These are phyloP conservation scores for Chrysodeixis includens DNA, from an alignment of 2,888 invertebrate genomes.

Conservation along the genomic window DNA sequence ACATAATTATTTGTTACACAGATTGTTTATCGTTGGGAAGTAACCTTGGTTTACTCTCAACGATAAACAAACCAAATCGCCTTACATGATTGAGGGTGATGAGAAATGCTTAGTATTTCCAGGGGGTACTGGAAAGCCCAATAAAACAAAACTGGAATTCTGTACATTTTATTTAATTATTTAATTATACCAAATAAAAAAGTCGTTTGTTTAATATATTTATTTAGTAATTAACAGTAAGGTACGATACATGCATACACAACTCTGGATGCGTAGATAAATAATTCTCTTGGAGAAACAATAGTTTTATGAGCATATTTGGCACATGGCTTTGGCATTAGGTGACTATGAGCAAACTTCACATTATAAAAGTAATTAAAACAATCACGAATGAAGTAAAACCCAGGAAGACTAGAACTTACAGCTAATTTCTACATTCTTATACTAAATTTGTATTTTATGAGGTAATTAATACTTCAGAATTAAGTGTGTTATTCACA, in stretches of 20 bases:
- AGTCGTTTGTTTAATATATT: slow-evolving; percentile 50
- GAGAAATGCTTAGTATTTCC: background rate
- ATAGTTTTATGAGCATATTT: slow-evolving; percentile 57
- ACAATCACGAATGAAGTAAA: slow-evolving; percentile 33
- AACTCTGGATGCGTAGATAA: slow-evolving; percentile 41
- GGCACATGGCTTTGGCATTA: slow-evolving; percentile 57
- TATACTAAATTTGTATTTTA: slow-evolving; percentile 39
- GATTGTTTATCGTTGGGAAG: background rate
- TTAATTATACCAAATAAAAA: slow-evolving; percentile 52
- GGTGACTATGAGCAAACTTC: slow-evolving; percentile 43
- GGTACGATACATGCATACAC: slow-evolving; percentile 43
- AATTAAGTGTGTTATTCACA: slow-evolving; percentile 41
- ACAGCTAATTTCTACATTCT: slow-evolving; percentile 23
- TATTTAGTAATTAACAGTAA: slow-evolving; percentile 64
- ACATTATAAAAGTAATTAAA: slow-evolving; percentile 18
- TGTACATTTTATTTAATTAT: slow-evolving; percentile 24
- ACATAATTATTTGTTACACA: background rate
- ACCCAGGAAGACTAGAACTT: slow-evolving; percentile 53
- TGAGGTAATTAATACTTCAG: slow-evolving; percentile 47
- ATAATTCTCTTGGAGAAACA: slow-evolving; percentile 54
- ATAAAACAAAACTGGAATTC: slow-evolving; percentile 39
- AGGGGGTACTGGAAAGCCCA: slow-evolving; percentile 6
- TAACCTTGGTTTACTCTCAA: background rate
- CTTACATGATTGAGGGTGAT: background rate
- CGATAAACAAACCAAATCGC: background rate